Evolutionary conservation across 2,113 vertebrate genomes (phyloP).

Genomic region (Lontra canadensis): DNA sequence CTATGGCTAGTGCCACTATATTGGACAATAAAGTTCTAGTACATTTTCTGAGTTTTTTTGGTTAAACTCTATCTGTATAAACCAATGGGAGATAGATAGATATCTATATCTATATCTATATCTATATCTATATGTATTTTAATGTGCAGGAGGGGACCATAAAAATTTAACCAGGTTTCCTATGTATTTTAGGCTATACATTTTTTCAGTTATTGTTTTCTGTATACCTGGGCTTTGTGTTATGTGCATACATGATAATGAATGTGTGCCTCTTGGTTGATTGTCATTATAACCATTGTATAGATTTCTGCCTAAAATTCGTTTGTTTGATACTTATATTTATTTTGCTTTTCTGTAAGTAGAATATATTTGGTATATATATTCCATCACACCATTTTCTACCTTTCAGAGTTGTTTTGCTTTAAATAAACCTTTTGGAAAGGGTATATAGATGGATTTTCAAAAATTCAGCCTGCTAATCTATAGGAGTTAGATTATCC

Average conservation of each 20-base stretch:
- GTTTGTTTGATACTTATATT: background rate
- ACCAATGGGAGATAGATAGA: background rate
- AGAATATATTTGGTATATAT: background rate
- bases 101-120: background rate
- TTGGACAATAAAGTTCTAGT: background rate
- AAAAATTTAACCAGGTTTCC: background rate
- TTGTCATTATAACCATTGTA: background rate
- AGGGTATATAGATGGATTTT: background rate
- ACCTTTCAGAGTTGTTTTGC: background rate
- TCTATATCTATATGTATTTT: background rate
- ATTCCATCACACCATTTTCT: background rate
- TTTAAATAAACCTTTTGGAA: conserved; percentile 14
- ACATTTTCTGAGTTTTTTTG: background rate
- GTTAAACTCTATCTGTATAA: background rate
- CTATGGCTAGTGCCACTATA: background rate
- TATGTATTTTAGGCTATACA: background rate
- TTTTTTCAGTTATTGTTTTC: background rate
- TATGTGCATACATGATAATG: background rate
- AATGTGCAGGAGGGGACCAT: background rate
- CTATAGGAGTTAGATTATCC: background rate
- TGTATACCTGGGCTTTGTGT: background rate
- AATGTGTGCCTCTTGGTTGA: background rate
- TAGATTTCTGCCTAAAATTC: background rate
- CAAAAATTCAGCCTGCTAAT: background rate
- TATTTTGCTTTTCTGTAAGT: background rate